A percentile compares a stretch with the other conserved stretches of the same genome.
Conservation (phyloP, 2,113 vertebrate genomes). For the Actenoides lindsayi region DNA sequence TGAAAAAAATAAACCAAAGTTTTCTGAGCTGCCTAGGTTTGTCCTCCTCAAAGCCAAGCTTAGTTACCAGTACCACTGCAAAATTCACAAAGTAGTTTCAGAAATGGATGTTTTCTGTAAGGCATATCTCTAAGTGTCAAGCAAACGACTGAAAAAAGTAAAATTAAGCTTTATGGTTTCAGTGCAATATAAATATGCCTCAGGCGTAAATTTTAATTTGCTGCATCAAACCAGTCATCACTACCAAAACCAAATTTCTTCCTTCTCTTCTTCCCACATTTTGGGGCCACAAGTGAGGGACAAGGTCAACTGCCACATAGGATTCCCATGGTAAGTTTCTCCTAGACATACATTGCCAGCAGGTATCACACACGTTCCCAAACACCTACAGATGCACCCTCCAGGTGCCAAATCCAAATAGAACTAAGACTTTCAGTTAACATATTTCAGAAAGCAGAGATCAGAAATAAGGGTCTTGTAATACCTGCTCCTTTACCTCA, state of each 20-base stretch:
- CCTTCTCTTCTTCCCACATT: neutral
- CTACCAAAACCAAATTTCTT: neutral
- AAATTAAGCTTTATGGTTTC: neutral
- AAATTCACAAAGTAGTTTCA: neutral
- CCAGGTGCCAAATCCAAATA: neutral
- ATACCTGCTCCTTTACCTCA: neutral
- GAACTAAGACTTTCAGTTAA: neutral
- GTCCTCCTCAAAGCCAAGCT: neutral
- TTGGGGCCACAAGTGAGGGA: neutral
- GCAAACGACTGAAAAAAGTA: neutral
- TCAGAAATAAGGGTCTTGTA: neutral
- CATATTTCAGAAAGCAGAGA: neutral
- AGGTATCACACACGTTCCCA: neutral
- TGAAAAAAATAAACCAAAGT: neutral
- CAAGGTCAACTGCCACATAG: rapidly evolving
- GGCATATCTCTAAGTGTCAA: neutral
- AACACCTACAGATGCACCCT: neutral
- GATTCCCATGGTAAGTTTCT: neutral
- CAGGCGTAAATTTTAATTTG: neutral
- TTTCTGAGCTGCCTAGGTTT: neutral
- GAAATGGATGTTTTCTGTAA: neutral
- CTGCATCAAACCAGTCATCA: neutral
- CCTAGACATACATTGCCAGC: neutral
- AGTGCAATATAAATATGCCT: neutral
- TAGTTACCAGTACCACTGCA: neutral